A percentile compares a stretch with the other conserved stretches of the same genome.
Conservation (phyloP, 2,113 vertebrate species). For the Cephalopholis sonnerati region DNA sequence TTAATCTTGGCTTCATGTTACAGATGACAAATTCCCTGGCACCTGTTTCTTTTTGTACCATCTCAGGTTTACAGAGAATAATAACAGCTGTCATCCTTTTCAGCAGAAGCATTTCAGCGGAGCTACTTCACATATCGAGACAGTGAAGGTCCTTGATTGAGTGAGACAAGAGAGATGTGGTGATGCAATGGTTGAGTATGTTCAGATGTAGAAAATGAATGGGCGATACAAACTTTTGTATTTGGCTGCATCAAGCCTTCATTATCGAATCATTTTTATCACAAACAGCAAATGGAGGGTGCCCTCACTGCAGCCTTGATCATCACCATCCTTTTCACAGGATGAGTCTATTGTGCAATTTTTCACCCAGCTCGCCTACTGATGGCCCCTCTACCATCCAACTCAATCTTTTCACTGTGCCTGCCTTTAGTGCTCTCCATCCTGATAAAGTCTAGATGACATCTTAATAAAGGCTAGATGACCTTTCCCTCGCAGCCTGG, state of each 20-base stretch:
- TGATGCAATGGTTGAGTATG: conserved; percentile 3
- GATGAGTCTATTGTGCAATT: conserved; percentile 42
- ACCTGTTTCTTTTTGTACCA: conserved; percentile 54
- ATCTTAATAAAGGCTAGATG: conserved; percentile 61
- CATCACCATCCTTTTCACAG: conserved; percentile 28
- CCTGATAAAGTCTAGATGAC: conserved; percentile 62
- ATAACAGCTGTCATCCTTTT: conserved; percentile 53
- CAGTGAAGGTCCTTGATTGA: conserved; percentile 31
- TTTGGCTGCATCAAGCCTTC: not conserved
- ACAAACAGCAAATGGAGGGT: conserved; percentile 25
- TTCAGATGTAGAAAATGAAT: conserved; percentile 12
- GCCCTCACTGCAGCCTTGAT: conserved; percentile 28
- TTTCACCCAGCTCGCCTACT: conserved; percentile 32
- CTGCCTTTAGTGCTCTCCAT: conserved; percentile 48
- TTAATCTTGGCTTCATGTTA: conserved; percentile 29
- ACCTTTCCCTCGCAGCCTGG: conserved; percentile 51
- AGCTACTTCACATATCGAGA: conserved; percentile 17
- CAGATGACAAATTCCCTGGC: conserved; percentile 46
- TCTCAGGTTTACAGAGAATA: conserved; percentile 56
- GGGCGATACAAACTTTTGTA: not conserved
- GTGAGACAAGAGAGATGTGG: not conserved
- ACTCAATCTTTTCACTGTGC: conserved; percentile 35
- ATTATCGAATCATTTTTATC: conserved; percentile 13
- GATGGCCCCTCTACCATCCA: conserved; percentile 20
- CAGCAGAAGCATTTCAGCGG: conserved; percentile 14